A percentile compares a stretch with the other conserved stretches of the same genome.
Conservation (phyloP, 2,888 invertebrate genomes). For the Chrysolina haemoptera region DNA sequence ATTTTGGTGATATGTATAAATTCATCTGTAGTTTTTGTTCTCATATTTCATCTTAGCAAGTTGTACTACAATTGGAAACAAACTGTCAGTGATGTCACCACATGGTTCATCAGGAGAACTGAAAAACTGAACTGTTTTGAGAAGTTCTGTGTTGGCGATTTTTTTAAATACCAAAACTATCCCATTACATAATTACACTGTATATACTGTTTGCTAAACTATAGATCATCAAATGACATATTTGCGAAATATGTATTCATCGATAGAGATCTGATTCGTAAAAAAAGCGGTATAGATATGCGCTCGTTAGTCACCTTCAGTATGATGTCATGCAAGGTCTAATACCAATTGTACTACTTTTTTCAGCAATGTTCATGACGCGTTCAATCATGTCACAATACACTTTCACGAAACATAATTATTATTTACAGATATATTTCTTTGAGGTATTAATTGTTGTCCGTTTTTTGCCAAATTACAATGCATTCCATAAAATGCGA, state of each 20-base stretch:
- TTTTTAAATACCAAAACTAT: too few species aligned
- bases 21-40: too few species aligned
- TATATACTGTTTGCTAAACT: too few species aligned
- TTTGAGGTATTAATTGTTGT: background rate
- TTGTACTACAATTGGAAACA: too few species aligned
- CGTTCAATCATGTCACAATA: background rate
- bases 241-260: background rate
- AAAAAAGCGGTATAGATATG: background rate
- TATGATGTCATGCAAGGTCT: slow-evolving; percentile 24
- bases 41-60: too few species aligned
- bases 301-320: background rate
- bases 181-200: too few species aligned
- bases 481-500: background rate
- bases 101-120: too few species aligned
- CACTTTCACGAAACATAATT: slow-evolving; percentile 11
- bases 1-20: too few species aligned
- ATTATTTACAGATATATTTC: background rate
- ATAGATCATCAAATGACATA: background rate
- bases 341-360: slow-evolving; percentile 16
- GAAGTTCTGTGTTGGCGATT: too few species aligned
- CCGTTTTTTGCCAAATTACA: background rate
- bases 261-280: background rate
- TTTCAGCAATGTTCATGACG: slow-evolving; percentile 18
- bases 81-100: too few species aligned
- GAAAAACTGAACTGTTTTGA: too few species aligned